A percentile compares a stretch with the other conserved stretches of the same genome.
Conservation (phyloP, 2,888 invertebrate genomes). For the Campaea margaritaria region DNA sequence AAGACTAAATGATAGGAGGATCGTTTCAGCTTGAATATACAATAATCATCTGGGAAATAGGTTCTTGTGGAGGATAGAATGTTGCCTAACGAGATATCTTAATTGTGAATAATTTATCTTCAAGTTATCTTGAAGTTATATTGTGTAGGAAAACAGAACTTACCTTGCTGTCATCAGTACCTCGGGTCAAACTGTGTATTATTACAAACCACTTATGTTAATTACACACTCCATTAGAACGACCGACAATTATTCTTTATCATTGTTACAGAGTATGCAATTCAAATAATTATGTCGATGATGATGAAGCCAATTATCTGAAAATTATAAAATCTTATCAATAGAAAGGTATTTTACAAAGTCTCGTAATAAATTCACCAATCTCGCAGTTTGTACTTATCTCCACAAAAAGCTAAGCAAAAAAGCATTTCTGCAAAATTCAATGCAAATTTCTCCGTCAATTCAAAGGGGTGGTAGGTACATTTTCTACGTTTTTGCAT, state of each 20-base stretch:
- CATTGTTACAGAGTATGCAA: no score
- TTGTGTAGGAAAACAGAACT: not conserved
- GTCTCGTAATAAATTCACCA: not conserved
- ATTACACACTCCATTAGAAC: no score
- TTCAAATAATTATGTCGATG: no score
- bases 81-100: constrained; percentile 19
- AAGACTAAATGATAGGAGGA: no score
- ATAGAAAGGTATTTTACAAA: not conserved
- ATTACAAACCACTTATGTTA: not conserved
- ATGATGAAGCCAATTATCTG: no score
- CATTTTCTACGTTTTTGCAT: constrained; percentile 12
- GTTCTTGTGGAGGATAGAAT: constrained; percentile 27
- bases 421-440: constrained; percentile 15
- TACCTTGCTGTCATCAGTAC: constrained; percentile 10
- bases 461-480: constrained; percentile 14
- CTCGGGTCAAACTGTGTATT: constrained; percentile 1
- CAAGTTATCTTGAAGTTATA: constrained; percentile 19
- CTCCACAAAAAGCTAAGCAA: constrained; percentile 1
- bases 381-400: not conserved
- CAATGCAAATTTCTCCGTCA: constrained; percentile 19
- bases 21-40: no score
- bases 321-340: no score
- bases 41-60: constrained; percentile 33
- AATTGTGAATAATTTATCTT: constrained; percentile 6
- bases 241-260: no score